These are phyloP conservation scores for Siphamia tubifer DNA, from an alignment of 2,113 vertebrate species.

Conservation along the genomic window DNA sequence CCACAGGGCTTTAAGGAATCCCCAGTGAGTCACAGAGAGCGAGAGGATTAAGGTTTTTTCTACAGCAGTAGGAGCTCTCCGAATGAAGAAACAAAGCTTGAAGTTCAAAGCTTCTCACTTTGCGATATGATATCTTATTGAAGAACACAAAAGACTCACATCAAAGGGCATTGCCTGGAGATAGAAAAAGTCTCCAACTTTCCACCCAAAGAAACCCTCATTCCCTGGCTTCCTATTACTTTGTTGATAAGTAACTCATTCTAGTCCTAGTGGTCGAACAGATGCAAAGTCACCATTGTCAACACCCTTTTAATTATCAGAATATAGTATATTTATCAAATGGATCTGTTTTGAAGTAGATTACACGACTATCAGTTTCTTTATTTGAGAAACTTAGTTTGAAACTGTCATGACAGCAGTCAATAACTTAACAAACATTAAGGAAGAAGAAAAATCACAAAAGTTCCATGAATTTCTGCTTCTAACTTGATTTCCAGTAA, in stretches of 20 bases:
- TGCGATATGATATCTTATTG: slow-evolving; percentile 58
- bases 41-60: slow-evolving; percentile 22
- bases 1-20: slow-evolving; percentile 53
- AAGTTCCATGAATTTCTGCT: too few species aligned
- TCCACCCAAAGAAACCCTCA: slow-evolving; percentile 13
- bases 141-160: slow-evolving; percentile 55
- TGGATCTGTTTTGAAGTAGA: too few species aligned
- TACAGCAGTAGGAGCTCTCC: slow-evolving; percentile 14
- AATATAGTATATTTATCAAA: too few species aligned
- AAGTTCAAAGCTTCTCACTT: slow-evolving; percentile 61
- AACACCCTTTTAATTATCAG: background rate
- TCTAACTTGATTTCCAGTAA: too few species aligned
- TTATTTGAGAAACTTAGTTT: too few species aligned
- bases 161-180: slow-evolving; percentile 56
- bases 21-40: slow-evolving; percentile 37
- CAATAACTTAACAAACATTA: too few species aligned
- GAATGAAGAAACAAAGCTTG: slow-evolving; percentile 59
- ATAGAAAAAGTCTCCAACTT: slow-evolving; percentile 25
- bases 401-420: too few species aligned
- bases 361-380: too few species aligned
- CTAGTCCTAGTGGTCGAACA: background rate
- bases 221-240: slow-evolving; percentile 3
- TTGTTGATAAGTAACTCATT: slow-evolving; percentile 25
- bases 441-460: too few species aligned
- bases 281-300: background rate